Percentiles rank a stretch among this genome's conserved stretches.
phyloP scores from a whole-genome alignment of 2,113 vertebrate species.

The Sebastes fasciatus region DNA sequence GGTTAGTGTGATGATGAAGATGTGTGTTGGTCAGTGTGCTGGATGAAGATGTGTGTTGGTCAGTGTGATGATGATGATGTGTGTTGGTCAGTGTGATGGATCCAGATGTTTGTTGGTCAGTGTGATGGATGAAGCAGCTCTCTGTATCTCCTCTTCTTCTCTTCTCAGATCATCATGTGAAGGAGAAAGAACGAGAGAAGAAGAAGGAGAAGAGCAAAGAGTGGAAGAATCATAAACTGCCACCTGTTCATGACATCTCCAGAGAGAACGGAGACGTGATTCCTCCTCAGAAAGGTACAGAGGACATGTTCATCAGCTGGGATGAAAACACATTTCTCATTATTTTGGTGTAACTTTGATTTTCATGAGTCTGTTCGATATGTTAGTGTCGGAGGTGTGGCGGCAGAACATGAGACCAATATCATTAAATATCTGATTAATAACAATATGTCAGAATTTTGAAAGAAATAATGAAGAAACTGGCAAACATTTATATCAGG shows the following conservation, averaged over 20 bases:
- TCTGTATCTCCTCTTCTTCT: slow-evolving; percentile 21
- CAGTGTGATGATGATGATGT: no score
- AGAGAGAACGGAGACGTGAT: slow-evolving; percentile 92
- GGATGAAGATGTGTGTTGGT: no score
- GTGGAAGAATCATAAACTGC: slow-evolving; percentile 90
- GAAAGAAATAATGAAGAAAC: not conserved
- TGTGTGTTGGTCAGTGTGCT: no score
- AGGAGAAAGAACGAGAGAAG: slow-evolving; percentile 88
- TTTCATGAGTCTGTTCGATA: not conserved
- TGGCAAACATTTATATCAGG: not conserved
- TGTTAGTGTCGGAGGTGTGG: not conserved
- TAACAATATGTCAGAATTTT: not conserved
- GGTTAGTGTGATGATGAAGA: no score
- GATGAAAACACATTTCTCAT: not conserved
- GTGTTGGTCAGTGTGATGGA: no score
- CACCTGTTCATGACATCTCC: slow-evolving; percentile 89
- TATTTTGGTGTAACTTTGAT: not conserved
- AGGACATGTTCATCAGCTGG: not conserved
- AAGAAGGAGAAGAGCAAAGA: slow-evolving; percentile 90
- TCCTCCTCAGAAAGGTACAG: slow-evolving; percentile 89
- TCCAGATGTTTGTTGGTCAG: slow-evolving; percentile 26
- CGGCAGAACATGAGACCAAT: accelerated
- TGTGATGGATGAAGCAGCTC: slow-evolving; percentile 17
- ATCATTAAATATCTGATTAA: not conserved
- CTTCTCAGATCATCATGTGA: slow-evolving; percentile 87